These are phyloP conservation scores for Galaxea fascicularis DNA, from an alignment of 92 coral and sea anemone species.

Conservation along the genomic window DNA sequence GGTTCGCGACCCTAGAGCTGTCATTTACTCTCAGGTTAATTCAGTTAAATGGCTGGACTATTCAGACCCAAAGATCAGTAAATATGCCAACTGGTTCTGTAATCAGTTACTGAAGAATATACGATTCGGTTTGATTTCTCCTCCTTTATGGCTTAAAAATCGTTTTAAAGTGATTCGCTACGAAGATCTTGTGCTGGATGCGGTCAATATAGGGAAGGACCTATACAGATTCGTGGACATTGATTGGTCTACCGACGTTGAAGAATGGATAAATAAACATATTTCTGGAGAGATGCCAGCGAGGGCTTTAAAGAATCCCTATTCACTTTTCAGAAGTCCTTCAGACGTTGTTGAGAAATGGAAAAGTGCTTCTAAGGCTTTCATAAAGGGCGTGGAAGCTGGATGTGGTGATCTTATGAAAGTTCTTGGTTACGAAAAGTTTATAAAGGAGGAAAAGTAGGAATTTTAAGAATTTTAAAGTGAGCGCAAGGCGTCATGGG, in stretches of 20 bases:
- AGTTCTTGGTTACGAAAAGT: not conserved
- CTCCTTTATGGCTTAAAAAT: slow-evolving; percentile 55
- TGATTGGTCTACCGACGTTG: slow-evolving; percentile 13
- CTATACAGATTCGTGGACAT: slow-evolving; percentile 47
- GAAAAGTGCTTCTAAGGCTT: not conserved
- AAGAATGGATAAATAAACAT: slow-evolving; percentile 12
- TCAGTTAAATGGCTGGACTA: not conserved
- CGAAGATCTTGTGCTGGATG: slow-evolving; percentile 49
- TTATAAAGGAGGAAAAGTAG: not conserved
- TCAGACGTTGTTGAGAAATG: slow-evolving; percentile 11
- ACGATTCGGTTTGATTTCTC: not conserved
- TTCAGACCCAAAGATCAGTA: not conserved
- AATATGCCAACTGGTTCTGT: not conserved
- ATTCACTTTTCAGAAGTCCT: slow-evolving; percentile 6
- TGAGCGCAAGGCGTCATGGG: no score
- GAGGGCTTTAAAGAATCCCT: not conserved
- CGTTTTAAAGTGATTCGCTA: slow-evolving; percentile 48
- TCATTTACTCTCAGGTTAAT: slow-evolving; percentile 55
- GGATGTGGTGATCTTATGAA: not conserved
- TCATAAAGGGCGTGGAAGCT: slow-evolving; percentile 10
- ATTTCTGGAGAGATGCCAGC: no score
- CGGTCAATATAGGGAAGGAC: slow-evolving; percentile 32
- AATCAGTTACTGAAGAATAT: slow-evolving; percentile 5
- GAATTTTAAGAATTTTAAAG: no score
- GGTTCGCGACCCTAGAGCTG: slow-evolving; percentile 72